Evolutionary conservation across 2,113 vertebrate genomes (phyloP), one percentile per base, ranked within the genome.

Genomic region (Nicator chloris): DNA sequence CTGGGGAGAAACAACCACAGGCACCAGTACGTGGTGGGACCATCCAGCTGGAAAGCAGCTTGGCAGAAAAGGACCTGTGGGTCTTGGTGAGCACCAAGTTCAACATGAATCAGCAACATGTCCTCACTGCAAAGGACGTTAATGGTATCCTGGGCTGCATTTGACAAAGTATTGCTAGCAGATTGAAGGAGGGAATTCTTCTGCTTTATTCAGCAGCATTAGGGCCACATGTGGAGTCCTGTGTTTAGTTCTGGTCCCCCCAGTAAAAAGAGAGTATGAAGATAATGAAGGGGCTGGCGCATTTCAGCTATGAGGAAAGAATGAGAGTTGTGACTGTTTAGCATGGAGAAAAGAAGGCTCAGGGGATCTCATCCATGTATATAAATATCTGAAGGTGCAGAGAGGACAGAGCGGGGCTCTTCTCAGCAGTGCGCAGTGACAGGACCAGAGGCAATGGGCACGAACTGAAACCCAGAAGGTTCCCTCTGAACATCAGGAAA

Each of bases 401-500:
- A 79, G 45, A 33, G 1, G 10, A 30, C 1, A 0, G 24, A 86
- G 9, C 5, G 1, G 1, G 26, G 9, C 4, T 47, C 10, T 37
- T 28, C 11, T 78, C 28, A 42, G 86, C 17, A 6, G 3, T 54
- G 31, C 15, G 11, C 35, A 64, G 15, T 44, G 70, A 54, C 30
- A 85, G 30, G 8, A 63, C 4, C 31, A 45, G 49, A 78, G 12
- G 4, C 30, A 42, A 22, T 0, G 8, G 8, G 21, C 39, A 37
- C 39, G 54, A 79, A 70, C 4, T 44, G 44, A 53, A 71, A 40
- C 33, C 11, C 13, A 3, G 9, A 15, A 37, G 6, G 27, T 22
- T 82, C 21, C 10, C 31, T 45, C 23, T 75, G 40, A 82, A 82
- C 23, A 27, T 23, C 51, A 68, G 49, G 2, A 66, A 79, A 39